Conservation (phyloP, 2,797 vertebrate genomes). For the Sebastes hopkinsi region DNA sequence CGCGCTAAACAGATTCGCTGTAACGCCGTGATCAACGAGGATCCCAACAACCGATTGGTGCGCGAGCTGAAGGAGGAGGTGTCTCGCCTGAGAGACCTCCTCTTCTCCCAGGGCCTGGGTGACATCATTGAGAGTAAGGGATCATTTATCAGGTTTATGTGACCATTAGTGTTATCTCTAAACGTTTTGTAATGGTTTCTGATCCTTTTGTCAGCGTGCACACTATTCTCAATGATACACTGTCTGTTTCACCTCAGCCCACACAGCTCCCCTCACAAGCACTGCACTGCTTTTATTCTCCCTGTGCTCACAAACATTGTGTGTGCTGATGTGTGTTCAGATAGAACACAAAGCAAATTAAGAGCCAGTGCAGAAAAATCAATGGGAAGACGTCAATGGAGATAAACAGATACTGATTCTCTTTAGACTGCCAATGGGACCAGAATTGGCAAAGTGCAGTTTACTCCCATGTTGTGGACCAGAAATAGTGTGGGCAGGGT, state of each 20-base stretch:
- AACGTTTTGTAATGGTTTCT: not conserved
- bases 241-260: not conserved
- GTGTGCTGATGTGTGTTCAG: constrained; percentile 8
- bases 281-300: not conserved
- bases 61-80: constrained; percentile 97
- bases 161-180: not conserved
- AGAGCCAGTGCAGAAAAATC: constrained; percentile 2
- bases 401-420: not conserved
- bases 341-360: not conserved
- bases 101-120: constrained; percentile 93
- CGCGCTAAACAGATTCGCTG: constrained; percentile 93
- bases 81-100: constrained; percentile 92
- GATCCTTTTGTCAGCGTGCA: not conserved
- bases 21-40: constrained; percentile 96
- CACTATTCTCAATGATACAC: not conserved
- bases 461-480: not conserved
- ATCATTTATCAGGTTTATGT: constrained; percentile 4
- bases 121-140: constrained; percentile 98
- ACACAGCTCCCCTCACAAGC: not conserved
- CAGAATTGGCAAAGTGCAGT: not conserved
- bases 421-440: not conserved
- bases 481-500: not conserved
- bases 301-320: not conserved
- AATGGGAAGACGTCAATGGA: constrained; percentile 2
- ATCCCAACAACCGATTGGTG: constrained; percentile 96